A percentile compares a stretch with the other conserved stretches of the same genome.
phyloP scores from a whole-genome alignment of 2,113 vertebrate genomes.

The Gallinago paraguaiae region DNA sequence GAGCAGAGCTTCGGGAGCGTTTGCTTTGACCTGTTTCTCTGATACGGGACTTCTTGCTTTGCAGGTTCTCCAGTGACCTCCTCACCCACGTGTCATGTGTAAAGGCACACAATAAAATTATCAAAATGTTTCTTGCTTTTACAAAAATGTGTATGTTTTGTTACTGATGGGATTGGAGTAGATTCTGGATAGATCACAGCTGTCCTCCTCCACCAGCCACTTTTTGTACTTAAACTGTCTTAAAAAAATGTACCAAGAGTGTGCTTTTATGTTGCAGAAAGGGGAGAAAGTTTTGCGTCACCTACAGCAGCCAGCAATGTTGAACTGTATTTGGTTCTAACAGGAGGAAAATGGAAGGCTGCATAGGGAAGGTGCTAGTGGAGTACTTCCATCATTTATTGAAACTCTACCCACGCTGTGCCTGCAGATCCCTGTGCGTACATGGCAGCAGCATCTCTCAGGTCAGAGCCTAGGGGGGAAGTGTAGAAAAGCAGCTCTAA shows the following conservation, averaged over 20 bases:
- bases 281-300: not conserved
- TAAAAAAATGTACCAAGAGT: fast-evolving
- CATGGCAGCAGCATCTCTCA: not conserved
- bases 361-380: no score
- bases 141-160: not conserved
- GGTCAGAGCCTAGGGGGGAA: not conserved
- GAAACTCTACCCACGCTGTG: not conserved
- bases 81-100: not conserved
- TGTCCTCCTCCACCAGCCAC: not conserved
- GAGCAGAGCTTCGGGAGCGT: not conserved
- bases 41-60: not conserved
- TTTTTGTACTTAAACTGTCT: not conserved
- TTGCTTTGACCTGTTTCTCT: not conserved
- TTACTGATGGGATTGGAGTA: not conserved
- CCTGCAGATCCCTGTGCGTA: no score
- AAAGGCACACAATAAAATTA: conserved; percentile 71
- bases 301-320: not conserved
- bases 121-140: not conserved
- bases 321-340: fast-evolving
- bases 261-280: fast-evolving
- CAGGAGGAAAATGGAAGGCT: fast-evolving
- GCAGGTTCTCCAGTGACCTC: conserved; percentile 42
- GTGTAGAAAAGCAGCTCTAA: not conserved
- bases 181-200: not conserved
- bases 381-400: not conserved